Conservation (phyloP, 2,888 invertebrate species). For the Morpho deidamia region DNA sequence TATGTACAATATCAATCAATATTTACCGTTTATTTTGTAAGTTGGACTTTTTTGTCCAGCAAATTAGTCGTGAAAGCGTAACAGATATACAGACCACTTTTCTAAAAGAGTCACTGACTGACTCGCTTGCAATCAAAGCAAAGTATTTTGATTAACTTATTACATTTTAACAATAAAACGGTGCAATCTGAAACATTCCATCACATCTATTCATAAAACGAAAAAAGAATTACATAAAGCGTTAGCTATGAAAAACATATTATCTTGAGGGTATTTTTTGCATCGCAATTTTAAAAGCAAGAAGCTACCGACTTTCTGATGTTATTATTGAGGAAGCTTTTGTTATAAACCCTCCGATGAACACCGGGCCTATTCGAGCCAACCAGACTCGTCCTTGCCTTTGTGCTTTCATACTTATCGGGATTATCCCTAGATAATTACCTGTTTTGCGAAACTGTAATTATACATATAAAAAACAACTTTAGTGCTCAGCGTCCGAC, state of each 20-base stretch:
- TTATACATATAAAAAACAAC: slow-evolving; percentile 50
- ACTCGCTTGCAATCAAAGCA: too few species aligned
- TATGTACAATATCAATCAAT: background rate
- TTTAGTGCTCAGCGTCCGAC: slow-evolving; percentile 53
- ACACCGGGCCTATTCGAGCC: slow-evolving; percentile 52
- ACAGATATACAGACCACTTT: too few species aligned
- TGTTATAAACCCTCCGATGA: slow-evolving; percentile 54
- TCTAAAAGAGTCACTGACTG: too few species aligned
- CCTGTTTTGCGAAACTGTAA: slow-evolving; percentile 67
- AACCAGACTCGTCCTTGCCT: slow-evolving; percentile 42
- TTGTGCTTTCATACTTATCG: slow-evolving; percentile 56
- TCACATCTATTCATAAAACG: background rate
- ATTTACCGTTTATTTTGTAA: background rate
- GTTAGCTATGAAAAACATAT: too few species aligned
- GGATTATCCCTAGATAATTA: slow-evolving; percentile 70
- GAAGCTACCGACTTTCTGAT: slow-evolving; percentile 76
- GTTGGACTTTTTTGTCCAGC: too few species aligned
- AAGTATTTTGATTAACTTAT: too few species aligned
- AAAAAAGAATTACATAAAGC: slow-evolving; percentile 17
- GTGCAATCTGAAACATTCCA: too few species aligned
- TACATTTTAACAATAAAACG: too few species aligned
- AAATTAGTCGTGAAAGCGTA: too few species aligned
- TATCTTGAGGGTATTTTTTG: slow-evolving; percentile 41
- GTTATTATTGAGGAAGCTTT: slow-evolving; percentile 60
- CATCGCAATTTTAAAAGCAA: slow-evolving; percentile 58